Conservation (phyloP, 92 coral and sea anemone species). For the Epizoanthus stellaris region DNA sequence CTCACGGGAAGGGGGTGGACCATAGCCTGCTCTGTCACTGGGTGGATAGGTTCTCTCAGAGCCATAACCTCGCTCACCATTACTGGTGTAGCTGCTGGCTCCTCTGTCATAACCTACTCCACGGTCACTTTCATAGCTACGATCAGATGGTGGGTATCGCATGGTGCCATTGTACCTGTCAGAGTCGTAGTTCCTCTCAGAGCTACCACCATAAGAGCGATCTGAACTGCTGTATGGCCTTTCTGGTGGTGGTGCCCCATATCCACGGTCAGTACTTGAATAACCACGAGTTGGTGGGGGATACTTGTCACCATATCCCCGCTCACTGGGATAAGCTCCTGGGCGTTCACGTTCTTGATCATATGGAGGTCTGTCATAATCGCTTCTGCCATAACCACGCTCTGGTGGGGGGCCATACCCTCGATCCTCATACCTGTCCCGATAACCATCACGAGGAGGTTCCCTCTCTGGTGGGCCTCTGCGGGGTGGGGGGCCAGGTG, state of each 20-base stretch:
- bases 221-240: slow-evolving; percentile 39
- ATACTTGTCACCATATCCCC: slow-evolving; percentile 69
- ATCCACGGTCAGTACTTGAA: slow-evolving; percentile 78
- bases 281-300: slow-evolving; percentile 83
- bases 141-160: slow-evolving; percentile 64
- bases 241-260: slow-evolving; percentile 76
- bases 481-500: slow-evolving; percentile 38
- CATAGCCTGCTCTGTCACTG: slow-evolving; percentile 70
- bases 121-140: slow-evolving; percentile 68
- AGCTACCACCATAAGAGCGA: slow-evolving; percentile 29
- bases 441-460: slow-evolving; percentile 35
- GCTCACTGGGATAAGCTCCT: slow-evolving; percentile 70
- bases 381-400: slow-evolving; percentile 61
- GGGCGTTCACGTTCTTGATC: slow-evolving; percentile 76
- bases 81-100: slow-evolving; percentile 68
- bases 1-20: slow-evolving; percentile 69
- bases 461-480: slow-evolving; percentile 47
- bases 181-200: slow-evolving; percentile 30
- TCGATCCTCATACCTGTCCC: slow-evolving; percentile 46
- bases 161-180: slow-evolving; percentile 51
- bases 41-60: slow-evolving; percentile 69
- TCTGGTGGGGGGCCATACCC: slow-evolving; percentile 70
- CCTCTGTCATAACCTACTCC: slow-evolving; percentile 62
- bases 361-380: slow-evolving; percentile 81
- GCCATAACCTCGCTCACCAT: slow-evolving; percentile 67